phyloP scores from a whole-genome alignment of 2,797 vertebrate species.

The Mallotus villosus region DNA sequence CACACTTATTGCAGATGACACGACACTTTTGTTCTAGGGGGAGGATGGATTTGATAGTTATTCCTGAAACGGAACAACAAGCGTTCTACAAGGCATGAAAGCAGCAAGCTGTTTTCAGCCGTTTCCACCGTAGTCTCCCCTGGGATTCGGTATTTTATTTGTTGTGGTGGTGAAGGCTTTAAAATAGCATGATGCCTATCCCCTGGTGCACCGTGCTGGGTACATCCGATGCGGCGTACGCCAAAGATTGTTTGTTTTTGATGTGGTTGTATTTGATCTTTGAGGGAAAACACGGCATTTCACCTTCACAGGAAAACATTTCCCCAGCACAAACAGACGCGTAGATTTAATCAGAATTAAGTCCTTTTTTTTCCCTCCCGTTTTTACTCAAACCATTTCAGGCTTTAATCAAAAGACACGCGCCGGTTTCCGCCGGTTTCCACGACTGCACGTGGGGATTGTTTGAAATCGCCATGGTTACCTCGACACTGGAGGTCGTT shows the following conservation, averaged over 20 bases:
- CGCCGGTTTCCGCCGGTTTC: slow-evolving; percentile 27
- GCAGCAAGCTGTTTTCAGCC: slow-evolving; percentile 46
- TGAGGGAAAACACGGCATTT: slow-evolving; percentile 56
- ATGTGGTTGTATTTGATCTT: slow-evolving; percentile 57
- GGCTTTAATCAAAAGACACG: slow-evolving; percentile 35
- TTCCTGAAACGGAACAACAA: slow-evolving; percentile 27
- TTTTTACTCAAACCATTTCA: slow-evolving; percentile 5
- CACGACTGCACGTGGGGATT: slow-evolving; percentile 39
- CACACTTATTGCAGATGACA: no score
- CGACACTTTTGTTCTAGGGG: neutral
- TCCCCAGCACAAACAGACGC: no score
- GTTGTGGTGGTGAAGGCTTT: slow-evolving; percentile 52
- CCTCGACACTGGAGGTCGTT: slow-evolving; percentile 43
- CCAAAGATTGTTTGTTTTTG: slow-evolving; percentile 44
- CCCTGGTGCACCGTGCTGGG: slow-evolving; percentile 48
- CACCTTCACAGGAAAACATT: slow-evolving; percentile 44
- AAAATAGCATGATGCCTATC: slow-evolving; percentile 65
- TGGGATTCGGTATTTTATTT: slow-evolving; percentile 49
- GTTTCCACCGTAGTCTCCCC: slow-evolving; percentile 41
- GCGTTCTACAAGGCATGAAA: slow-evolving; percentile 24
- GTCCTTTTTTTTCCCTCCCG: no score
- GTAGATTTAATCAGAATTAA: no score
- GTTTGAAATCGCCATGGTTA: slow-evolving; percentile 24
- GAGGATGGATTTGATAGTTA: slow-evolving; percentile 26
- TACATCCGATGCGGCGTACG: slow-evolving; percentile 37